These are phyloP conservation scores for Drosophila teissieri DNA, from an alignment of 1,140 invertebrate species.

Conservation along the genomic window DNA sequence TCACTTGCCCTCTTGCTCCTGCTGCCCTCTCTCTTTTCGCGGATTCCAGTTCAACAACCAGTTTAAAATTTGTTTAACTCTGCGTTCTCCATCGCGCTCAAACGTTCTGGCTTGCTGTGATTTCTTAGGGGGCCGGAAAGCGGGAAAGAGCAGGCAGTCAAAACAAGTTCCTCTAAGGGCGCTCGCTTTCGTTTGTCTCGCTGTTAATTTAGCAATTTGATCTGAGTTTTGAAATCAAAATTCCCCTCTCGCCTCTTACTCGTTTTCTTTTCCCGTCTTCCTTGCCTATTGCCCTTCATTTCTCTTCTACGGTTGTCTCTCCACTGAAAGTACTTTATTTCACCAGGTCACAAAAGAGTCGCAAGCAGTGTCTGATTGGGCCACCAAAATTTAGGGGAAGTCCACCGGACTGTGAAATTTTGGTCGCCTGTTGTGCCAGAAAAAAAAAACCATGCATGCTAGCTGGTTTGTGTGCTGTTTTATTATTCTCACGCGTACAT, in stretches of 20 bases:
- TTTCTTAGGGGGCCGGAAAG: background rate
- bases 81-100: slow-evolving; percentile 2
- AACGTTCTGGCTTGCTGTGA: background rate
- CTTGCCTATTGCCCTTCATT: slow-evolving; percentile 8
- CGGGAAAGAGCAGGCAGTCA: background rate
- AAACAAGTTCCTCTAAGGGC: slow-evolving; percentile 67
- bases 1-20: too few species aligned
- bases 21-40: background rate
- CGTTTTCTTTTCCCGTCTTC: background rate
- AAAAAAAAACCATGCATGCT: background rate
- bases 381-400: background rate
- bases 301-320: slow-evolving; percentile 2
- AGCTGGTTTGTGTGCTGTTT: slow-evolving; percentile 18
- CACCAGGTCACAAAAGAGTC: slow-evolving; percentile 11
- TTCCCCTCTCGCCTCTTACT: slow-evolving; percentile 17
- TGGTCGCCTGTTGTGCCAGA: slow-evolving; percentile 46
- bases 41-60: slow-evolving; percentile 70
- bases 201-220: slow-evolving; percentile 74
- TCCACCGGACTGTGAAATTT: slow-evolving; percentile 23
- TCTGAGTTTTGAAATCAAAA: slow-evolving; percentile 57
- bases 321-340: slow-evolving; percentile 3
- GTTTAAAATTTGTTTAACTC: slow-evolving; percentile 65
- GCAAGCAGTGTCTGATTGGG: slow-evolving; percentile 17
- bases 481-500: slow-evolving; percentile 54
- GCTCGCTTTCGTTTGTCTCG: slow-evolving; percentile 71